Evolutionary conservation across 1,140 invertebrate genomes (phyloP).

Genomic region (Sitophilus oryzae): DNA sequence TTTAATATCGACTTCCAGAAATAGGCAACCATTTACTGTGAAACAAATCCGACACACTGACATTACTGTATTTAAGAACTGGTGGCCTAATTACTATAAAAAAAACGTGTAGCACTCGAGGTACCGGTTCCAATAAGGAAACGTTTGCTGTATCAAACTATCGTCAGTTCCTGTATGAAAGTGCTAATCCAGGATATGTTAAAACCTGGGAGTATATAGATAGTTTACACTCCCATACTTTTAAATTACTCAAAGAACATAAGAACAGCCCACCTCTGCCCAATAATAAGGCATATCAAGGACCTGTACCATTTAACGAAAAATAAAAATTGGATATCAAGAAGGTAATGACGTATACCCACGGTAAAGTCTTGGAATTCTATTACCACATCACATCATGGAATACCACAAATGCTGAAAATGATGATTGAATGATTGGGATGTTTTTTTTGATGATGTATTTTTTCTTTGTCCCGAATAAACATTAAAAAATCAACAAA

Average conservation of each 20-base stretch:
- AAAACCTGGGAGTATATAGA: conserved; percentile 15
- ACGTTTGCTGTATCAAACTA: conserved; percentile 13
- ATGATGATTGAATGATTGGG: not conserved
- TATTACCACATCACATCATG: not conserved
- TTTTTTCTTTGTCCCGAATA: not conserved
- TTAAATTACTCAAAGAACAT: conserved; percentile 10
- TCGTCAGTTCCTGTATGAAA: conserved; percentile 14
- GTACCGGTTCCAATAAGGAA: conserved; percentile 8
- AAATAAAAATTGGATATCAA: not conserved
- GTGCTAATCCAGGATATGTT: conserved; percentile 13
- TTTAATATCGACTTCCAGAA: conserved; percentile 25
- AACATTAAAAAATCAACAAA: not conserved
- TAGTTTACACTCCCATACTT: conserved; percentile 4
- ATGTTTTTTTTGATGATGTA: too few species aligned
- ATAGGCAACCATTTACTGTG: conserved; percentile 25
- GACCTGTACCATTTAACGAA: too few species aligned
- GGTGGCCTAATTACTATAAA: conserved; percentile 16
- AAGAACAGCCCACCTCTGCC: conserved; percentile 1
- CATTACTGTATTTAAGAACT: conserved; percentile 26
- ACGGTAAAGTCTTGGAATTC: too few species aligned
- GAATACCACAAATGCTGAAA: not conserved
- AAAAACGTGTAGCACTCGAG: conserved; percentile 9
- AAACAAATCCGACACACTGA: conserved; percentile 20
- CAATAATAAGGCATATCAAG: conserved; percentile 3
- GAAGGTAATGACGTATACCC: not conserved